Base-by-base conservation (phyloP, 2,888 invertebrate genomes). In the Thysanoteuthis rhombus region DNA sequence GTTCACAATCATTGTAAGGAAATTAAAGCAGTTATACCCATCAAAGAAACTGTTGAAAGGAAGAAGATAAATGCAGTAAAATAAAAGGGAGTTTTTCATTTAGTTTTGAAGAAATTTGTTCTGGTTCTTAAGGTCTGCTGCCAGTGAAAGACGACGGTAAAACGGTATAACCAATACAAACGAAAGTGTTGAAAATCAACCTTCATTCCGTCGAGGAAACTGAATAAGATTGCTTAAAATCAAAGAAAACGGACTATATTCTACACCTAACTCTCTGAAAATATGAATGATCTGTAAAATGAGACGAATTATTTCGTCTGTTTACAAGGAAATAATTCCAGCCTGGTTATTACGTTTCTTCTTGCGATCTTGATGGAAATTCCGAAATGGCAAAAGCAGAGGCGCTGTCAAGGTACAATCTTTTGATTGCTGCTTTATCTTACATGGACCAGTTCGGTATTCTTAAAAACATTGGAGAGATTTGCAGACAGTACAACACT, bases 381-480 rank as follows among this genome's bases (percentile, higher is more conserved):
- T 75, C 8, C 1, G 75, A 75, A 75, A 75, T 75, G 75, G 16
- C 75, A 75, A n/a, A n/a, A n/a, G 4, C 75, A 75, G n/a, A n/a
- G n/a, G 10, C 75, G 16, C n/a, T 75, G n/a, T 75, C 75, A n/a
- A 75, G 75, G 22, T 75, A 75, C 75, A 42, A 92, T 42, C 91
- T 92, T 42, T 3, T 92, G n/a, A 92, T 45, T 42, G 91, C 91
- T 92, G 91, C 40, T n/a, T 40, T 92, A 92, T 92, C 42, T 8
- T 92, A 92, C 12, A 45, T 92, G 91, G 91, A 92, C 42, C 40
- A 42, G n/a, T 45, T 42, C 36, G 91, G 91, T 32, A 39, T 92
- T 92, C 45, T 92, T 3, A 92, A 92, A 19, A 92, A 40, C 8
- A 40, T 92, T n/a, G 45, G 45, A 45, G 45, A 40, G 39, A n/a